These are phyloP conservation scores for Drosophila bifasciata DNA, from an alignment of 1,140 invertebrate genomes.

Conservation along the genomic window DNA sequence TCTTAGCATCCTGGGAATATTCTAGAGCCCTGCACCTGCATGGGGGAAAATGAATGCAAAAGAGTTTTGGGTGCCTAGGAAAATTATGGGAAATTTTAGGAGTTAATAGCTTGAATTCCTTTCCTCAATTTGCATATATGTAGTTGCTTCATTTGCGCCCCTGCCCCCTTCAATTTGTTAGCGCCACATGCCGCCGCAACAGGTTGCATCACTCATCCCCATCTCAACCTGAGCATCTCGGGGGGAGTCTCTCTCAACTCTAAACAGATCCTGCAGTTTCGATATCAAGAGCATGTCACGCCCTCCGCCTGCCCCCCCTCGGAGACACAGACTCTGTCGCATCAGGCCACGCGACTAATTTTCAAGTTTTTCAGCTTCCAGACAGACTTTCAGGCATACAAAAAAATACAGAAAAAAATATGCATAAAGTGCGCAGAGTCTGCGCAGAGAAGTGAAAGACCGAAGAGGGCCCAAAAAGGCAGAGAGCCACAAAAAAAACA, in stretches of 20 bases:
- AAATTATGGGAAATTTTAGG: no score
- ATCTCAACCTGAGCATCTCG: no score
- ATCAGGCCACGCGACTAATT: conserved; percentile 76
- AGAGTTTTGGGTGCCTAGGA: background rate
- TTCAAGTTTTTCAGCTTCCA: conserved; percentile 56
- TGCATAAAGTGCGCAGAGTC: conserved; percentile 39
- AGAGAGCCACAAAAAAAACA: no score
- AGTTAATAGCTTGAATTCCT: no score
- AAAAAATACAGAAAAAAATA: conserved; percentile 40
- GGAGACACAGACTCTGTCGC: conserved; percentile 17
- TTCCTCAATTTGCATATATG: no score
- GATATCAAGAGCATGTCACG: conserved; percentile 22
- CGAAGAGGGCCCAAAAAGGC: conserved; percentile 10
- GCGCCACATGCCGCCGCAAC: conserved; percentile 22
- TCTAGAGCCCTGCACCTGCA: conserved; percentile 19
- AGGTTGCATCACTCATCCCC: conserved; percentile 32
- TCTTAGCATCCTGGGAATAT: no score
- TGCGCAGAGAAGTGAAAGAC: conserved; percentile 65
- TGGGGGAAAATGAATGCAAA: background rate
- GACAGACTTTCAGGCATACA: background rate
- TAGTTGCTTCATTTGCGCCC: no score
- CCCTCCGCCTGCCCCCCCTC: conserved; percentile 1
- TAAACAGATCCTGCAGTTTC: conserved; percentile 30
- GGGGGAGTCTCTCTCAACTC: conserved; percentile 21
- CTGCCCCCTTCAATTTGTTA: background rate